Conservation (phyloP, 2,797 vertebrate genomes). For the Notolepis coatsorum region DNA sequence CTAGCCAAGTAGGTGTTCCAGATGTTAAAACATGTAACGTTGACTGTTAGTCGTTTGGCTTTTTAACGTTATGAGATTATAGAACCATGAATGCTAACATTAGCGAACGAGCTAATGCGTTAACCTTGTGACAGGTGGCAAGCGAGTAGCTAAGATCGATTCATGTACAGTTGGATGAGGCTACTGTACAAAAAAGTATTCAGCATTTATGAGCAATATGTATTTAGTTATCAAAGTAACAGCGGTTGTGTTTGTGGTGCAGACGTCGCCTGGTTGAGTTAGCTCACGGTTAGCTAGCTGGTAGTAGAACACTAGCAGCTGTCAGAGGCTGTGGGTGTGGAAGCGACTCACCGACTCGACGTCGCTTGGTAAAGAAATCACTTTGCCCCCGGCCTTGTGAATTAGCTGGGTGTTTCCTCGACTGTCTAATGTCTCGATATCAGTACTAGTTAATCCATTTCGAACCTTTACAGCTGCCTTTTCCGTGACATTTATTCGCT, state of each 20-base stretch:
- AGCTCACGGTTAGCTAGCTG: constrained; percentile 31
- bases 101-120: constrained; percentile 9
- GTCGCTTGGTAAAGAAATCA: constrained; percentile 24
- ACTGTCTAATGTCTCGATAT: neutral
- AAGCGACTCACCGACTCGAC: constrained; percentile 66
- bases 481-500: constrained; percentile 22
- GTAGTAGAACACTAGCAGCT: constrained; percentile 33
- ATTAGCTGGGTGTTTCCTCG: constrained; percentile 17
- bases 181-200: too few species aligned
- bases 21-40: too few species aligned
- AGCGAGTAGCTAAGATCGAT: neutral
- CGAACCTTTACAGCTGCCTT: neutral
- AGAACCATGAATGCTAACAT: too few species aligned
- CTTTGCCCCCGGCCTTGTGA: constrained; percentile 16
- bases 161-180: too few species aligned
- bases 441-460: constrained; percentile 54
- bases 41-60: too few species aligned
- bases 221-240: neutral
- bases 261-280: neutral
- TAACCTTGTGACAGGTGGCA: neutral
- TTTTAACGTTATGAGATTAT: too few species aligned
- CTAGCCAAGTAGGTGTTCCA: too few species aligned
- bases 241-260: too few species aligned
- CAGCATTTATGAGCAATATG: too few species aligned
- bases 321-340: constrained; percentile 28